A percentile compares a stretch with the other conserved stretches of the same genome.
Conservation (phyloP, 2,888 invertebrate species). For the Rhagium mordax region DNA sequence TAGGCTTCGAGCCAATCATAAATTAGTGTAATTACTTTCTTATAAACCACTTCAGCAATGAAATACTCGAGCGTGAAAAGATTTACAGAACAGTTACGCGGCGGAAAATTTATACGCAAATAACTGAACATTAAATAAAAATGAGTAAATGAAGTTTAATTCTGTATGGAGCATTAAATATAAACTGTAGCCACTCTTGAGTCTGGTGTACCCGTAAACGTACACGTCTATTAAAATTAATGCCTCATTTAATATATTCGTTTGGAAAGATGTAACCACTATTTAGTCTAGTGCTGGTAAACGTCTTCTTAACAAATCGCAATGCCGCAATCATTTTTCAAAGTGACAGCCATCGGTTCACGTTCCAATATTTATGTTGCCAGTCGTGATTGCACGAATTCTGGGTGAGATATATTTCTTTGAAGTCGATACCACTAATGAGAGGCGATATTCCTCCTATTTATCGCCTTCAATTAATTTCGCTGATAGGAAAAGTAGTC, state of each 20-base stretch:
- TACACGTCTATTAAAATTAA: conserved; percentile 39
- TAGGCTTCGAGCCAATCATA: conserved; percentile 58
- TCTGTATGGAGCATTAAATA: conserved; percentile 46
- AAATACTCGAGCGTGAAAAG: conserved; percentile 54
- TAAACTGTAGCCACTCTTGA: conserved; percentile 37
- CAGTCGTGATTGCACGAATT: conserved; percentile 61
- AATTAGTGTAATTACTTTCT: conserved; percentile 57
- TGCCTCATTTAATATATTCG: conserved; percentile 34
- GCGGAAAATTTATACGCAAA: conserved; percentile 45
- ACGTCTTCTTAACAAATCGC: conserved; percentile 62
- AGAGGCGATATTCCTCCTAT: conserved; percentile 62
- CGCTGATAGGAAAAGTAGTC: conserved; percentile 59
- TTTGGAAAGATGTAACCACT: conserved; percentile 47
- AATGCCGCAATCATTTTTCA: conserved; percentile 59
- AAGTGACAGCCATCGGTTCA: conserved; percentile 61
- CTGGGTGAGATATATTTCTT: conserved; percentile 55
- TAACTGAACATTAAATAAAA: conserved; percentile 41
- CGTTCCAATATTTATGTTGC: conserved; percentile 63
- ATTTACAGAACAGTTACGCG: conserved; percentile 52
- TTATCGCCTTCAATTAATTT: conserved; percentile 66
- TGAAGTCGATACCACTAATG: conserved; percentile 65
- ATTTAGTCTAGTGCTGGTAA: conserved; percentile 61
- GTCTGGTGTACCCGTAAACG: conserved; percentile 29
- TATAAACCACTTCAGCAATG: conserved; percentile 55
- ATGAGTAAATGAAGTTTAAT: conserved; percentile 48